Evolutionary conservation across 2,113 vertebrate genomes (phyloP), one percentile per base, ranked within the genome.

Genomic region (Coregonus clupeaformis): DNA sequence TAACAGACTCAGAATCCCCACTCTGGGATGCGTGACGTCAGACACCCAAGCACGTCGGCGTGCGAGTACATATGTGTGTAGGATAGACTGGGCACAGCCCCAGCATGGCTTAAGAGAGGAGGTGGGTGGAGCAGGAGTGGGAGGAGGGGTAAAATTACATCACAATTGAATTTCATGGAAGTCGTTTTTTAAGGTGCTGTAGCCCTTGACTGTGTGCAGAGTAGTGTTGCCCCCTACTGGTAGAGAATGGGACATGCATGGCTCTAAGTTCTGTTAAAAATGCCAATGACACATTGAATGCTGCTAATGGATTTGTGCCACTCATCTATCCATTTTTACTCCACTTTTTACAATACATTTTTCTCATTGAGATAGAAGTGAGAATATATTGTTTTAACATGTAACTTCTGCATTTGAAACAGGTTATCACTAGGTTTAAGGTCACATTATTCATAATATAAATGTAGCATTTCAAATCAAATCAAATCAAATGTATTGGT

Each of bases 161-260:
- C 84, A 88, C 89, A 89, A 91, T 88, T 84, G 89, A 71, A 90
- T 85, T 83, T 83, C 82, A 86, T 80, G 77, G 80, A 77, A 80
- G 79, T 25, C 30, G 66, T 80, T 83, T 27, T 60, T 74, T 13
- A 16, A 18, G 16, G 49, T 80, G 76, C 79, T 77, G 70, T 78
- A 68, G 71, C 64, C 36, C 3, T 16, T 6, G 2, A 32, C 32
- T 42, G 3, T 52, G 13, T 29, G 3, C 9, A 59, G 71, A 29
- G 30, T 47, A 68, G 25, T 32, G 47, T 62, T 36, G 86, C 85
- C 82, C 74, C 80, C 90, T 91, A 63, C 71, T 85, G 89, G 78
- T 59, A 0, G n/a, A 71, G 12, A 24, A 77, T 18, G 47, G 52
- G 5, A 84, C 9, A 13, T 14, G 30, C 65, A n/a, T 5, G 24